Evolutionary conservation across 1,140 invertebrate genomes (phyloP).

Genomic region (Drosophila pandora): DNA sequence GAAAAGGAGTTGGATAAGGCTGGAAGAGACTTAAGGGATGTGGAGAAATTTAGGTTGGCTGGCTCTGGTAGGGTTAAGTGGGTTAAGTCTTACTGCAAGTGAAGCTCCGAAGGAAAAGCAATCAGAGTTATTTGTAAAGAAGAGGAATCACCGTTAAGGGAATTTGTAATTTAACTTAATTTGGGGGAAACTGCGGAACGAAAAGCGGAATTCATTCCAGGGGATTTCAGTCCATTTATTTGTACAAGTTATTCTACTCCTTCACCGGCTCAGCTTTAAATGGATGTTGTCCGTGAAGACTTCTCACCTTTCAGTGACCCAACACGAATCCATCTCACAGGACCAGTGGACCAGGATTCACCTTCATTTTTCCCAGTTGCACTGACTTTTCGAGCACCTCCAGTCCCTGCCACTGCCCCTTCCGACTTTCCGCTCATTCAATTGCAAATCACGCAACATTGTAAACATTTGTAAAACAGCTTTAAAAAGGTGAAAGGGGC

Average conservation of each 20-base stretch:
- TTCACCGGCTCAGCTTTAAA: neutral
- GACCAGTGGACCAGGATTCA: neutral
- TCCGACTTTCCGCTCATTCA: constrained; percentile 53
- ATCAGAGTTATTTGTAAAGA: constrained; percentile 15
- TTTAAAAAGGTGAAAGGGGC: constrained; percentile 53
- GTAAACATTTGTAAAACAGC: constrained; percentile 81
- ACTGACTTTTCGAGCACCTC: constrained; percentile 12
- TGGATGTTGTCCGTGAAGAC: constrained; percentile 11
- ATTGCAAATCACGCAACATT: constrained; percentile 81
- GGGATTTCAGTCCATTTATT: constrained; percentile 22
- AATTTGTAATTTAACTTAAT: constrained; percentile 9
- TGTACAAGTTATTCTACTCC: constrained; percentile 14
- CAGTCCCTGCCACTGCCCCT: no score
- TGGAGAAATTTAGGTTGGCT: neutral
- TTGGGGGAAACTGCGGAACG: neutral
- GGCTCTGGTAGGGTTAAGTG: neutral
- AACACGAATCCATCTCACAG: constrained; percentile 41
- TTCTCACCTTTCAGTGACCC: constrained; percentile 43
- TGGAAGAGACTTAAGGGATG: constrained; percentile 13
- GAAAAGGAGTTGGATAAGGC: constrained; percentile 17
- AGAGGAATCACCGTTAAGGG: neutral
- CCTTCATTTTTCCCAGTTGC: constrained; percentile 14
- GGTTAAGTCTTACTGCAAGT: neutral
- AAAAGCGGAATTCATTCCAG: neutral
- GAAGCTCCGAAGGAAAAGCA: constrained; percentile 1